phyloP scores from a whole-genome alignment of 23 tunicate genomes.

The Corella eumyota region DNA sequence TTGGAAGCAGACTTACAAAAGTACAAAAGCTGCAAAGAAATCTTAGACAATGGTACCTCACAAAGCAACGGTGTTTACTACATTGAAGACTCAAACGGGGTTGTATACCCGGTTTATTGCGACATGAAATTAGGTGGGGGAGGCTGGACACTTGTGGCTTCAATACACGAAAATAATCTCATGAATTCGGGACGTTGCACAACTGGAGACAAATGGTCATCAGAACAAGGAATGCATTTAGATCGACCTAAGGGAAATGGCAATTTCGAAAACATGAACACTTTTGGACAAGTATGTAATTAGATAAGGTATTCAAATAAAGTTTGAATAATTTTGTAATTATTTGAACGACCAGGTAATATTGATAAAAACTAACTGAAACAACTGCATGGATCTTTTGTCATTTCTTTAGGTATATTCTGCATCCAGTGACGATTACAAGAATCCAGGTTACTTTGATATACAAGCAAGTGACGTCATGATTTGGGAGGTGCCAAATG shows the following conservation, averaged over 20 bases:
- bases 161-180: conserved; percentile 76
- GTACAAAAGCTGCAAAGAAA: too few relatives aligned
- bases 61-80: conserved; percentile 12
- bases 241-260: conserved; percentile 21
- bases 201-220: conserved; percentile 74
- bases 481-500: conserved; percentile 92
- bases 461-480: conserved; percentile 51
- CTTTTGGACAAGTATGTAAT: conserved; percentile 35
- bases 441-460: conserved; percentile 48
- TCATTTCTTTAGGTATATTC: conserved; percentile 9
- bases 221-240: conserved; percentile 8
- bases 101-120: conserved; percentile 32
- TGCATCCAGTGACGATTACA: conserved; percentile 69
- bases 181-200: conserved; percentile 45
- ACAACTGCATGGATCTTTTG: too few relatives aligned
- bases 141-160: conserved; percentile 79
- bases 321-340: too few relatives aligned
- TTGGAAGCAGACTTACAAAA: too few relatives aligned
- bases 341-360: conserved; percentile 27
- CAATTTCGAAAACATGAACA: conserved; percentile 38
- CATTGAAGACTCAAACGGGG: conserved; percentile 7
- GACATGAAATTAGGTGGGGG: conserved; percentile 79
- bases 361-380: too few relatives aligned
- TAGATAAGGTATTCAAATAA: too few relatives aligned
- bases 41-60: too few relatives aligned